Percentiles rank a stretch among this genome's conserved stretches.
Evolutionary conservation across 2,113 vertebrate species (phyloP).

Genomic region (Gnathonemus longibarbis): DNA sequence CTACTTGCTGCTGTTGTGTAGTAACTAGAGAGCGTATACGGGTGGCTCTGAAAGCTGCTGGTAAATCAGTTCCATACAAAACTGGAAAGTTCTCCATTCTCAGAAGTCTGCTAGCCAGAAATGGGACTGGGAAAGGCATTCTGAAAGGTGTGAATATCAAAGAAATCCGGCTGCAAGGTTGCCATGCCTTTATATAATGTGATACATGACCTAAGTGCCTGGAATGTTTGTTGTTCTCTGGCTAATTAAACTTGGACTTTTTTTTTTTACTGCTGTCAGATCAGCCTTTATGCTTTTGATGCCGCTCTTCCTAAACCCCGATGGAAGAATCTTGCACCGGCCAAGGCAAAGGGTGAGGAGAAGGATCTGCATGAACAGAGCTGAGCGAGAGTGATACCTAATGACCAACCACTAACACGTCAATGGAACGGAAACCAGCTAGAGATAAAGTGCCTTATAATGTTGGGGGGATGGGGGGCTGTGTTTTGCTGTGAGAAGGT

Average conservation of each 20-base stretch:
- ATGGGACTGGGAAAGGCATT: not conserved
- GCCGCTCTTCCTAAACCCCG: too few relatives aligned
- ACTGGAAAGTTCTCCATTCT: not conserved
- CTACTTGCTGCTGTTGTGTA: not conserved
- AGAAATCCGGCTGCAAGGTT: not conserved
- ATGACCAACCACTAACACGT: not conserved
- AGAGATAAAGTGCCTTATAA: not conserved
- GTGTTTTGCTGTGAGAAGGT: not conserved
- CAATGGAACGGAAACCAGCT: not conserved
- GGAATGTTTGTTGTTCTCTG: too few relatives aligned
- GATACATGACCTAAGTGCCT: not conserved
- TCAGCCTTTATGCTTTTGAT: too few relatives aligned
- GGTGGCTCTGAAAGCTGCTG: not conserved
- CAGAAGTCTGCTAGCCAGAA: not conserved
- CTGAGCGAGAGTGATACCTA: not conserved
- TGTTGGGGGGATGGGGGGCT: not conserved
- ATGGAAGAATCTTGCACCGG: not conserved
- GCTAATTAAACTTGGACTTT: too few relatives aligned
- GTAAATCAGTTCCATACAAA: not conserved
- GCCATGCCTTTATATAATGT: not conserved
- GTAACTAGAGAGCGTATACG: not conserved
- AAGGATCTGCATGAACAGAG: not conserved
- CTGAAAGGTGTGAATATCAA: not conserved
- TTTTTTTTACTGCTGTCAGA: too few relatives aligned
- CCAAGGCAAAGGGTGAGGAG: not conserved